These are phyloP conservation scores for Batillaria attramentaria DNA, from an alignment of 1,140 invertebrate species.

Conservation along the genomic window DNA sequence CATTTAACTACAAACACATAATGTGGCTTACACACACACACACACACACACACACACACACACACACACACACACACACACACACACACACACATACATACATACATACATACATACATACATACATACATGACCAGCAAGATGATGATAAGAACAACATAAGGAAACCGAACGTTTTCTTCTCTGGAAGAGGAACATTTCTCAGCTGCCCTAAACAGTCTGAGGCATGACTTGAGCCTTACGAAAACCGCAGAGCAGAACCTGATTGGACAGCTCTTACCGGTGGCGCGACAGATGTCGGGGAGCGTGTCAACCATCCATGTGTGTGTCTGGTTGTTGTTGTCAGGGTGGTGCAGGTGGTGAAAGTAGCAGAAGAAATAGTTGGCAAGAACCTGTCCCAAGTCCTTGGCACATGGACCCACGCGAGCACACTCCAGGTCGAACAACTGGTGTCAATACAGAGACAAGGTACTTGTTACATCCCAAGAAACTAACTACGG, in stretches of 20 bases:
- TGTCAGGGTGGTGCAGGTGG: too few species aligned
- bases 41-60: conserved; percentile 4
- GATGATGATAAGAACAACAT: background rate
- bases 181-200: background rate
- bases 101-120: background rate
- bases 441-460: too few species aligned
- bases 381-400: too few species aligned
- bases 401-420: too few species aligned
- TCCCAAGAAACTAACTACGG: too few species aligned
- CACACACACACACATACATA: conserved; percentile 17
- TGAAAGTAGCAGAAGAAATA: too few species aligned
- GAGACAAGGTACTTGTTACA: too few species aligned
- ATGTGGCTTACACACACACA: background rate
- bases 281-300: background rate
- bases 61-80: conserved; percentile 14
- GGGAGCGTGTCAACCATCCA: background rate
- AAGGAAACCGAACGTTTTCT: background rate
- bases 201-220: background rate
- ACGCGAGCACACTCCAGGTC: too few species aligned
- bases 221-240: background rate
- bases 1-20: background rate
- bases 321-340: too few species aligned
- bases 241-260: background rate
- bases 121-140: background rate
- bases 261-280: background rate